A percentile compares a stretch with the other conserved stretches of the same genome.
Conservation (phyloP, 1,140 invertebrate species). For the Ruditapes philippinarum region DNA sequence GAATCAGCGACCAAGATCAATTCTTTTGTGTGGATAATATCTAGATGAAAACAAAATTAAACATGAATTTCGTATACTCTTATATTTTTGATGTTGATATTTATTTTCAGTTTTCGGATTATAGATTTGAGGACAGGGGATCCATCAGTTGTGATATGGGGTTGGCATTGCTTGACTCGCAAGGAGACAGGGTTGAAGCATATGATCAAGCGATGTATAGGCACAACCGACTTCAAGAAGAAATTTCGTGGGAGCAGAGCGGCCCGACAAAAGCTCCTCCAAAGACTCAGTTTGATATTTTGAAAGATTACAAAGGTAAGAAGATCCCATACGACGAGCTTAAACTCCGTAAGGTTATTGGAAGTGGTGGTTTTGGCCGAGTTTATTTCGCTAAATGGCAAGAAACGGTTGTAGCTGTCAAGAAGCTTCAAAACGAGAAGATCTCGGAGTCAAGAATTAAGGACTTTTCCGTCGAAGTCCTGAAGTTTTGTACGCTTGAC, state of each 20-base stretch:
- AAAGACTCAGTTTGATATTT: constrained; percentile 32
- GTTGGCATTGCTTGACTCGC: background rate
- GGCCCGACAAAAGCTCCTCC: constrained; percentile 14
- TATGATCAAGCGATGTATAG: constrained; percentile 6
- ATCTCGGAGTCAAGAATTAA: constrained; percentile 57
- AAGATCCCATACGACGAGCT: constrained; percentile 66
- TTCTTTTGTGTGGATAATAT: no score
- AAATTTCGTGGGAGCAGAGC: constrained; percentile 25
- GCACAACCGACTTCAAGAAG: constrained; percentile 41
- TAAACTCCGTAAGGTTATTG: constrained; percentile 62
- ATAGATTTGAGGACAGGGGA: background rate
- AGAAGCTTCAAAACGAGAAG: constrained; percentile 61
- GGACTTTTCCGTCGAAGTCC: constrained; percentile 66
- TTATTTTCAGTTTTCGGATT: background rate
- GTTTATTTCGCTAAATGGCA: constrained; percentile 69
- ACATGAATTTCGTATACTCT: background rate
- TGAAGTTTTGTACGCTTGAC: constrained; percentile 51
- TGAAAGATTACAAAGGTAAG: constrained; percentile 42
- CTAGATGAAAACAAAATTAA: background rate
- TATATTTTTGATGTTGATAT: no score
- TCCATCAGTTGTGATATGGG: background rate
- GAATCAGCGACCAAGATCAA: no score
- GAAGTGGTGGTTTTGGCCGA: constrained; percentile 64
- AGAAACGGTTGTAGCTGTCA: constrained; percentile 69
- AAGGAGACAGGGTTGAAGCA: background rate